Evolutionary conservation across 2,797 vertebrate genomes (phyloP), one percentile per base, ranked within the genome.

Genomic region (Rallus crepitans): DNA sequence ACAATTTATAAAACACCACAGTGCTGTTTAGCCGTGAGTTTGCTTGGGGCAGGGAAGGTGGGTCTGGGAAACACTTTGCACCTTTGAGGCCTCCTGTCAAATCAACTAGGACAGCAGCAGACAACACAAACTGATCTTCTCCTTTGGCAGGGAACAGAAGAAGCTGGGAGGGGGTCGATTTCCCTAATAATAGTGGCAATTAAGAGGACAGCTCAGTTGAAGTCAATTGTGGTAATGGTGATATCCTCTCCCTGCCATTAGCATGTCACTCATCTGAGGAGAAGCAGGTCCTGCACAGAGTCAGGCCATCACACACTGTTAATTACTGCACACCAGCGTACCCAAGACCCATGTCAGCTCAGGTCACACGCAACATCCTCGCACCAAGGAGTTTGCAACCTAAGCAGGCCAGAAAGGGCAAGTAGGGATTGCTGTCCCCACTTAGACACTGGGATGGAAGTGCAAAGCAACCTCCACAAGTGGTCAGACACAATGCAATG

Each of bases 1-100:
- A 80, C 79, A 33, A 71, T 91, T 95, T 94, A 91, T 94, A 82
- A 96, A 77, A 68, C 12, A 61, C 48, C 6, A 2, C 48, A 23
- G 82, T 24, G 68, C 56, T 45, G 76, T 53, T 71, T 66, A 55
- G 77, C 82, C 77, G 7, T 4, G 20, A 35, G 66, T 66, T 86
- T 18, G 15, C 86, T 48, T 27, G 21, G 82, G 92, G 87, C 84
- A 80, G 60, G 52, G 64, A 2, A 15, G 21, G 76, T 7, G 81
- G 59, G 40, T 33, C 68, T 35, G 28, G 65, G 79, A 60, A 80
- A 61, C 37, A 28, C 75, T 73, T 30, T 17, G 85, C 50, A 72
- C 82, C 80, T 60, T 31, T 28, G 72, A 35, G 87, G 39, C 55
- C 87, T 69, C 40, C 70, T 42, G 59, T 48, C 84, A 63, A 31